Evolutionary conservation across 2,113 vertebrate species (phyloP).

Genomic region (Nettapus auritus): DNA sequence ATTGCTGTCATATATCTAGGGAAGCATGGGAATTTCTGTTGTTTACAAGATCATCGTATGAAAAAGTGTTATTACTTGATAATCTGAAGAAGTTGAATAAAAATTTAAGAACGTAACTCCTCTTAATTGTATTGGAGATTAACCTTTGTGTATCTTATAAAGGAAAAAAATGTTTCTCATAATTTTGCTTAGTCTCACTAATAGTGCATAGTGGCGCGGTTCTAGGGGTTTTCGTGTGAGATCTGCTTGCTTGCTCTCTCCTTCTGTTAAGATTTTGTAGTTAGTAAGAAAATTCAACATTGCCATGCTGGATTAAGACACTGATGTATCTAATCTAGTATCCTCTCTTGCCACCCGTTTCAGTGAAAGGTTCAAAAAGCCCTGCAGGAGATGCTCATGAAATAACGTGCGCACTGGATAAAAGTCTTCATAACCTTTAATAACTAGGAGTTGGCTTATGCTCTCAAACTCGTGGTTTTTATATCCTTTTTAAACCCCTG

Average conservation of each 20-base stretch:
- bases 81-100: not conserved
- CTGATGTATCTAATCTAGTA: not conserved
- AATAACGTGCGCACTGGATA: not conserved
- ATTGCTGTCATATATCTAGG: not conserved
- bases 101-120: not conserved
- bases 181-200: not conserved
- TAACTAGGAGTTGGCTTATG: not conserved
- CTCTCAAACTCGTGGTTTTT: constrained; percentile 8
- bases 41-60: not conserved
- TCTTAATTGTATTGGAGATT: not conserved
- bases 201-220: not conserved
- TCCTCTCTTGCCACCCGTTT: not conserved
- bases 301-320: not conserved
- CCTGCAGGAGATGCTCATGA: not conserved
- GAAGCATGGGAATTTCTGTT: fast-evolving
- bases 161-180: not conserved
- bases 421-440: not conserved
- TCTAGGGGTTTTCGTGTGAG: not conserved
- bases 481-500: constrained; percentile 3
- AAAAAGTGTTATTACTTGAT: not conserved
- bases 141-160: not conserved
- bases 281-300: not conserved
- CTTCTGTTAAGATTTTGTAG: not conserved
- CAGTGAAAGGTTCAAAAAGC: not conserved
- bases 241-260: not conserved